phyloP scores from a whole-genome alignment of 1,140 invertebrate genomes.

The Stegodyphus dumicola region DNA sequence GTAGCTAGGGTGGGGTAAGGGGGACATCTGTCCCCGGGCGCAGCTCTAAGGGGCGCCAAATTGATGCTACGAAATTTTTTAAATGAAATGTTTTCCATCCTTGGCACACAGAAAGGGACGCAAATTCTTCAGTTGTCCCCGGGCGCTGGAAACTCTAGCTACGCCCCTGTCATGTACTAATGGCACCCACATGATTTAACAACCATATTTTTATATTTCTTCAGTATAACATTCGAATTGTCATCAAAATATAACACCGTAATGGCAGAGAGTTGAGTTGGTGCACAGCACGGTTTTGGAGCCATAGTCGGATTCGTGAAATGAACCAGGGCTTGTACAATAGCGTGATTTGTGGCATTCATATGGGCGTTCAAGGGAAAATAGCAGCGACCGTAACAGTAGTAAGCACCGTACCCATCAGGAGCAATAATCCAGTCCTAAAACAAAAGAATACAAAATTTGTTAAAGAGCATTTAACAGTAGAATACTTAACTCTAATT shows the following conservation, averaged over 20 bases:
- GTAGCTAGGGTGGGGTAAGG: too few species aligned
- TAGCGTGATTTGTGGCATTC: conserved; percentile 96
- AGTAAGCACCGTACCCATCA: conserved; percentile 91
- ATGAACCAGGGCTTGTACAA: conserved; percentile 93
- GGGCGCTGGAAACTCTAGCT: too few species aligned
- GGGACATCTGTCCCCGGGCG: too few species aligned
- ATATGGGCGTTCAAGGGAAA: conserved; percentile 85
- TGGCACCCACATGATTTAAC: conserved; percentile 96
- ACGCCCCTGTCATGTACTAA: conserved; percentile 68
- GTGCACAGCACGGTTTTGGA: conserved; percentile 91
- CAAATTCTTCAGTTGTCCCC: too few species aligned
- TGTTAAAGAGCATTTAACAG: too few species aligned
- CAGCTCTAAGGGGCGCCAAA: too few species aligned
- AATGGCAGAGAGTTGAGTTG: conserved; percentile 87
- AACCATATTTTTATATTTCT: conserved; percentile 96
- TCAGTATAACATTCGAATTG: conserved; percentile 87
- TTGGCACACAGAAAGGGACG: too few species aligned
- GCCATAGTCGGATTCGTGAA: conserved; percentile 79
- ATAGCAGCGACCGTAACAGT: conserved; percentile 92
- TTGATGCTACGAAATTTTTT: too few species aligned
- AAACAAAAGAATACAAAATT: conserved; percentile 63
- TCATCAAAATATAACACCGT: conserved; percentile 93
- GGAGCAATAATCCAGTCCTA: conserved; percentile 96
- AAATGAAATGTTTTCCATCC: too few species aligned
- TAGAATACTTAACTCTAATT: too few species aligned